Evolutionary conservation across 2,888 invertebrate genomes (phyloP).

Genomic region (Orchestes rusci): DNA sequence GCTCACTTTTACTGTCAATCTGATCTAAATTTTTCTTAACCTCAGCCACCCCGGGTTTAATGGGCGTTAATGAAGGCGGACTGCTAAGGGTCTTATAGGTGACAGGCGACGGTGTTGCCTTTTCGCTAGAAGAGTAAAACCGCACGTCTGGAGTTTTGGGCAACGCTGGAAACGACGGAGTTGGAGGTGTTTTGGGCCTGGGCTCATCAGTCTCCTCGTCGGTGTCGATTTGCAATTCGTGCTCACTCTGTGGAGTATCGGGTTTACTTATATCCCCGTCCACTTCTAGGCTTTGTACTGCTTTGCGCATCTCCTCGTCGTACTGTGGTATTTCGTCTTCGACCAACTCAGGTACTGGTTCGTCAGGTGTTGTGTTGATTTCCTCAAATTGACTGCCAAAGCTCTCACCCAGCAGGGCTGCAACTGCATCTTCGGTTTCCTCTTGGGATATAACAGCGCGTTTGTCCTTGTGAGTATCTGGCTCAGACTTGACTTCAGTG

Average conservation of each 20-base stretch:
- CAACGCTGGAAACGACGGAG: slow-evolving; percentile 38
- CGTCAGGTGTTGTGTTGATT: slow-evolving; percentile 39
- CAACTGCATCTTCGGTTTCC: slow-evolving; percentile 88
- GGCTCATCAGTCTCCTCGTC: slow-evolving; percentile 55
- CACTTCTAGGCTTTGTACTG: slow-evolving; percentile 69
- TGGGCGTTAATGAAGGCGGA: slow-evolving; percentile 41
- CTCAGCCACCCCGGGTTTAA: slow-evolving; percentile 30
- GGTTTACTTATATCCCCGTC: slow-evolving; percentile 65
- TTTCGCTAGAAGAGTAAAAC: slow-evolving; percentile 40
- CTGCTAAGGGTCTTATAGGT: slow-evolving; percentile 35
- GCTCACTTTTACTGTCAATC: slow-evolving; percentile 23
- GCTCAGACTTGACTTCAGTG: slow-evolving; percentile 38
- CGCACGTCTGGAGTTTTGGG: slow-evolving; percentile 52
- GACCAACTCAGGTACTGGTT: slow-evolving; percentile 44
- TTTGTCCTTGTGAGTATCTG: slow-evolving; percentile 58
- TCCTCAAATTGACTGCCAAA: slow-evolving; percentile 64
- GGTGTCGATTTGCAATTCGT: slow-evolving; percentile 77
- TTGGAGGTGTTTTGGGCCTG: slow-evolving; percentile 38
- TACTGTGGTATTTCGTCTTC: slow-evolving; percentile 74
- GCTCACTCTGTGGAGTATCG: slow-evolving; percentile 78
- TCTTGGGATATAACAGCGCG: slow-evolving; percentile 84
- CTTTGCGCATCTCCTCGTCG: slow-evolving; percentile 77
- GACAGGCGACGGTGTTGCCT: slow-evolving; percentile 19
- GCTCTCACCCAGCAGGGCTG: slow-evolving; percentile 78
- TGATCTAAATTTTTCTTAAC: slow-evolving; percentile 27